These are phyloP conservation scores for Ptychodera flava DNA, from an alignment of 35 echinoderm and acorn worm genomes.

Conservation along the genomic window DNA sequence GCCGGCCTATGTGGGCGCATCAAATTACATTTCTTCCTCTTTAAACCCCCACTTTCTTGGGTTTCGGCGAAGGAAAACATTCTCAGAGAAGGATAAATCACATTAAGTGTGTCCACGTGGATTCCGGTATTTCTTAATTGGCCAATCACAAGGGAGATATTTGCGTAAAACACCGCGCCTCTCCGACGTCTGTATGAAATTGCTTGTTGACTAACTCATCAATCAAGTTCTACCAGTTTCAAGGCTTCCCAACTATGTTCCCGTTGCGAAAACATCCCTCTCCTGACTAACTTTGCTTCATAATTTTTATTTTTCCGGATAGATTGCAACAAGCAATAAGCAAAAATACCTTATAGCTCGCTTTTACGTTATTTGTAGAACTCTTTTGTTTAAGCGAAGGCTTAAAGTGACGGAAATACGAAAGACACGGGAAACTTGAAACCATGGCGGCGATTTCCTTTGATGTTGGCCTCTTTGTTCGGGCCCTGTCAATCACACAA, in stretches of 20 bases:
- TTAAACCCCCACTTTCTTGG: too few relatives aligned
- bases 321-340: too few relatives aligned
- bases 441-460: slow-evolving; percentile 31
- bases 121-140: not conserved
- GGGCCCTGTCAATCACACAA: slow-evolving; percentile 37
- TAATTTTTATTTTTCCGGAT: too few relatives aligned
- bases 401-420: too few relatives aligned
- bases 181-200: slow-evolving; percentile 15
- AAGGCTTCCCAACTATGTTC: not conserved
- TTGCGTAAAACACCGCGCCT: slow-evolving; percentile 9
- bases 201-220: slow-evolving; percentile 9
- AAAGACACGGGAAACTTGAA: slow-evolving; percentile 9
- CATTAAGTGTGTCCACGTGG: not conserved
- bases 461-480: slow-evolving; percentile 24
- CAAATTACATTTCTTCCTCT: too few relatives aligned
- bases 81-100: too few relatives aligned
- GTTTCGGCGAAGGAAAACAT: too few relatives aligned
- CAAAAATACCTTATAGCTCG: too few relatives aligned
- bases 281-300: too few relatives aligned
- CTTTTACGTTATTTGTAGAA: too few relatives aligned
- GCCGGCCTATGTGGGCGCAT: too few relatives aligned
- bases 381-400: too few relatives aligned
- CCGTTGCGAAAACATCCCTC: not conserved
- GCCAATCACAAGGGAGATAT: not conserved
- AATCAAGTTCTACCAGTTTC: slow-evolving; percentile 2